Base-by-base conservation (phyloP, 2,797 vertebrate genomes). In the Chanos chanos region DNA sequence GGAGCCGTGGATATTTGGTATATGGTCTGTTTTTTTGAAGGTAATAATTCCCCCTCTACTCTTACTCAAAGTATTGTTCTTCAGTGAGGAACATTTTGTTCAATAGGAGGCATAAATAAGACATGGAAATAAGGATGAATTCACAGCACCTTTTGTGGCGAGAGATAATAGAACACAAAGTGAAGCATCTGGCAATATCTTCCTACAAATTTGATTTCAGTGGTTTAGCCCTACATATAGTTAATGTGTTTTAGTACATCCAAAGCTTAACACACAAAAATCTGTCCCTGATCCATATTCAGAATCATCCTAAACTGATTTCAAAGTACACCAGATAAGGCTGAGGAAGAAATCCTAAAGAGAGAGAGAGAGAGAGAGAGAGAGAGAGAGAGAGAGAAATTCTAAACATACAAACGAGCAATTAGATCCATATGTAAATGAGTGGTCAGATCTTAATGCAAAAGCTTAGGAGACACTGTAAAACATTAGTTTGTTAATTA, bases 361-460 rank as follows among this genome's bases (percentile, higher is more conserved):
- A 86, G 34, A 31, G 31, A n/a, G 9, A 37, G 31, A 4, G n/a
- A 12, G n/a, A 2, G n/a, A 15, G 1, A 37, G 34, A 22, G n/a
- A n/a, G n/a, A n/a, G 39, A 41, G 39, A 18, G 37, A 7, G 16
- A 19, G 40, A 19, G 19, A 21, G 40, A 9, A 40, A 19, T n/a
- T n/a, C n/a, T n/a, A n/a, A n/a, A n/a, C n/a, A n/a, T n/a, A n/a
- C n/a, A n/a, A n/a, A n/a, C n/a, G 19, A 22, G 40, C 19, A 39
- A 15, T 4, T 22, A 81, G 81, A 86, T 79, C 85, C 78, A 74
- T 72, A 87, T 84, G 83, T 81, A 84, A 86, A 87, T 88, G 76
- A 76, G 1, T n/a, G 66, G 78, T 83, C 78, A 76, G 83, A 83
- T 83, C 81, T 58, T 51, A 68, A 85, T 87, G 85, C 79, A 79